Base-by-base conservation (phyloP, 92 coral and sea anemone species). In the Metridium senile region DNA sequence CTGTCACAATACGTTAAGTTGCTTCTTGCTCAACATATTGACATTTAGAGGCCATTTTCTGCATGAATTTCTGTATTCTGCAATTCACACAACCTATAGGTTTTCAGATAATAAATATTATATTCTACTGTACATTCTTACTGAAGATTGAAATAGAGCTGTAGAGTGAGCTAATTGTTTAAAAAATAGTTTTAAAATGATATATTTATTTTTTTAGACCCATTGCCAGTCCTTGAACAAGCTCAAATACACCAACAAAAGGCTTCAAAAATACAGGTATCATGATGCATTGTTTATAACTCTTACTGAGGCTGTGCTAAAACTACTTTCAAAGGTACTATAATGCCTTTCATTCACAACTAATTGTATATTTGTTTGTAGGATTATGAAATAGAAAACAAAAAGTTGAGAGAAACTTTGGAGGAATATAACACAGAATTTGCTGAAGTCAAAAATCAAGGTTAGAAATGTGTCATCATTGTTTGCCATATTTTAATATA, bases 381-480 rank as follows among this genome's bases (percentile, higher is more conserved):
- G 99, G 99, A 95, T 57, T 95, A 92, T 85, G 99, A 95, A 81
- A 93, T 95, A 85, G 99, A 95, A 76, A 95, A 93, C 82, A 95
- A 95, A 68, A 89, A 95, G 68, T 81, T 95, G 0, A 84, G 92
- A 59, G 99, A 95, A 61, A 95, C 99, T 30, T 66, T 95, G 49
- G 93, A 92, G 18, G 99, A 95, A 45, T 95, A 95, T 65, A 95
- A 95, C 74, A 85, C 96, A 49, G 99, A 95, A 78, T 95, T 95
- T 95, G 99, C 99, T 20, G 99, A 95, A 86, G 91, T 95, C 63
- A 95, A 95, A 81, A 95, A 95, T 77, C 99, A 95, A 85, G 99
- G 99, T 95, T 76, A 19, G 28, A 11, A 58, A 26, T 58, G 30
- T n/a, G n/a, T n/a, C n/a, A n/a, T n/a, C n/a, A n/a, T n/a, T n/a